Base-by-base conservation (phyloP, 2,113 vertebrate species). In the Paracyprichromis sp. region DNA sequence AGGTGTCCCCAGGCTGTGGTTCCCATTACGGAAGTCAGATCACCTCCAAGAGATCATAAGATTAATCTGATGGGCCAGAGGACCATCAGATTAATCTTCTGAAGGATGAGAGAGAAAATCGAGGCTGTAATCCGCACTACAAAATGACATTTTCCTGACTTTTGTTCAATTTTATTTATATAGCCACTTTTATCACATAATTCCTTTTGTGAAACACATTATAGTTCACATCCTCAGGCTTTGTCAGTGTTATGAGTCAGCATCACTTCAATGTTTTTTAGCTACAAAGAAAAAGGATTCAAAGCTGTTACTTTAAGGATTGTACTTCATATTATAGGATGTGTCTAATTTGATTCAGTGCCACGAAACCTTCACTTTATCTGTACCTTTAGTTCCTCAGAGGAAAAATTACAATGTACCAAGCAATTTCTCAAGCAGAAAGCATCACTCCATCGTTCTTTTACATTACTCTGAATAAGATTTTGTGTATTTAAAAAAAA, bases 401-500 rank as follows among this genome's bases (percentile, higher is more conserved):
- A 47, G 9, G 6, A 78, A 78, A 47, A 11, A 8, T 29, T 8
- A 31, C 24, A 19, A 8, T 19, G 1, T 16, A 50, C 10, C 14
- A 2, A 43, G 1, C 2, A 47, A 31, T 50, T 47, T 19, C 43
- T 76, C 71, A 12, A 19, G 24, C 24, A 50, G 9, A 45, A 76
- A 76, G 24, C 9, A 47, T 76, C 21, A 50, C 43, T 31, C 26
- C 14, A 0, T 5, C 9, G 0, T 12, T 29, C 24, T 78, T 50
- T 78, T 8, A 50, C 16, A 19, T 12, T 5, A 12, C 16, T 8
- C 45, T 2, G 26, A 47, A 50, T 78, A 76, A 47, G 40, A 29
- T 26, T 45, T 16, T 17, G 69, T 10, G 69, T 45, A 5, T 73
- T 45, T 26, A 3, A 0, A 16, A 24, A 45, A 24, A 69, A 2